Percentiles rank a stretch among this genome's conserved stretches.
Evolutionary conservation across 2,888 invertebrate species (phyloP).

Genomic region (Hirtodrosophila duncani): DNA sequence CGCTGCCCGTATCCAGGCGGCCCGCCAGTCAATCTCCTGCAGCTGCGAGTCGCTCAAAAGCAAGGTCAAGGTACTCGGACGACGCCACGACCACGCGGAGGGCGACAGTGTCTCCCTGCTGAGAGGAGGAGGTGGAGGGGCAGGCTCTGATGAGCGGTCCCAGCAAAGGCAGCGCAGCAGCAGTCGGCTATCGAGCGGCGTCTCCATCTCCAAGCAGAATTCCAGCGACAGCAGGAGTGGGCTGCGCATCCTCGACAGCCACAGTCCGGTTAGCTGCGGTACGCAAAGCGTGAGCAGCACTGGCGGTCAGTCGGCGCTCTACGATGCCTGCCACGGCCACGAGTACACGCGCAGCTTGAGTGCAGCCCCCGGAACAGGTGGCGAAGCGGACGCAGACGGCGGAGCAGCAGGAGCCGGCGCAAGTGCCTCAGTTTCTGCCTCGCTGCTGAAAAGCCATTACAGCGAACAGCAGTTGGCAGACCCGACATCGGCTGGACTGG

Average conservation of each 20-base stretch:
- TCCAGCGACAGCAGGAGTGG: constrained; percentile 72
- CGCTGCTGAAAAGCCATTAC: constrained; percentile 75
- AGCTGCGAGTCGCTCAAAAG: constrained; percentile 74
- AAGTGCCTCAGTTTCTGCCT: constrained; percentile 49
- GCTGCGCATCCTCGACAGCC: constrained; percentile 53
- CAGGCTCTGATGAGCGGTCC: constrained; percentile 63
- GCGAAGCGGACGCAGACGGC: too few species aligned
- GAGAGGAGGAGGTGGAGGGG: constrained; percentile 47
- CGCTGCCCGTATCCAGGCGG: constrained; percentile 28
- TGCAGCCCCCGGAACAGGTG: constrained; percentile 50
- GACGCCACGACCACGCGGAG: constrained; percentile 21
- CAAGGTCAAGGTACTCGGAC: constrained; percentile 16
- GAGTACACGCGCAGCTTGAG: constrained; percentile 59
- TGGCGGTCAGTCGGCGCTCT: constrained; percentile 61
- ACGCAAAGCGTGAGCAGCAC: constrained; percentile 53
- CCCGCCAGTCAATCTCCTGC: constrained; percentile 71
- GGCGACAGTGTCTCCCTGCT: constrained; percentile 66
- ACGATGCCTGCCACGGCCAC: constrained; percentile 66
- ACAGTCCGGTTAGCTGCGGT: constrained; percentile 63
- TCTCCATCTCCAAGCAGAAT: constrained; percentile 74
- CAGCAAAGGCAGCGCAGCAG: constrained; percentile 58
- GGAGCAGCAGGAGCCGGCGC: constrained; percentile 13
- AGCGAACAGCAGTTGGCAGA: constrained; percentile 76
- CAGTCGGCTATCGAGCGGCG: constrained; percentile 63
- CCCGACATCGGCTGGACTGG: constrained; percentile 31